phyloP scores from a whole-genome alignment of 2,797 vertebrate genomes.

The Syncerus caffer region DNA sequence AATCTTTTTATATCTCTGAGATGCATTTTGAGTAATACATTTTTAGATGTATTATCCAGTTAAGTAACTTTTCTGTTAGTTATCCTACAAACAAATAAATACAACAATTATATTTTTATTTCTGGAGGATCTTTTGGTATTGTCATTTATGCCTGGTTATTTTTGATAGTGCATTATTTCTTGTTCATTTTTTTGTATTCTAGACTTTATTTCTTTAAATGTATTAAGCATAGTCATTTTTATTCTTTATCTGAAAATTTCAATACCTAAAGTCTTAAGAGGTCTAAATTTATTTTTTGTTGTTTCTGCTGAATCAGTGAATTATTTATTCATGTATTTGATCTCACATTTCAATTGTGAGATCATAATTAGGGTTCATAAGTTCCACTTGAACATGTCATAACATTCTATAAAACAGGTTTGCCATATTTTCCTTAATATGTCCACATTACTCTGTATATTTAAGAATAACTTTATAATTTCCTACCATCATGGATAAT shows the following conservation, averaged over 20 bases:
- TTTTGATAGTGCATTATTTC: background rate
- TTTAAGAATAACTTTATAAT: background rate
- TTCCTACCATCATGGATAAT: background rate
- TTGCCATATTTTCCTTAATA: background rate
- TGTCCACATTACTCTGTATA: background rate
- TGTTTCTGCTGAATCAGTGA: background rate
- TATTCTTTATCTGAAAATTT: background rate
- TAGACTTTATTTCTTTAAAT: conserved; percentile 4
- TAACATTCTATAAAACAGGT: background rate
- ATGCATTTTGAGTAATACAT: background rate
- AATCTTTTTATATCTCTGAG: background rate
- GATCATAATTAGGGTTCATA: background rate
- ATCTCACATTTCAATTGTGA: background rate
- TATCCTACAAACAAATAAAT: background rate
- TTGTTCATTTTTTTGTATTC: background rate
- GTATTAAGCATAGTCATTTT: background rate
- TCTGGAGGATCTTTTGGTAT: background rate
- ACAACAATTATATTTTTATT: background rate
- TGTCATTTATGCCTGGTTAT: background rate
- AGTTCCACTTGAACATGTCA: background rate
- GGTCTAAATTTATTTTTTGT: background rate
- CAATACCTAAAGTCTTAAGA: background rate
- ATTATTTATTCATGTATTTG: background rate
- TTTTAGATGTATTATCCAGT: background rate
- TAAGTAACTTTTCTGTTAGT: background rate